Percentiles rank a stretch among this genome's conserved stretches.
These are phyloP conservation scores for Pelosia muscerda DNA, from an alignment of 2,888 invertebrate species.

Conservation along the genomic window DNA sequence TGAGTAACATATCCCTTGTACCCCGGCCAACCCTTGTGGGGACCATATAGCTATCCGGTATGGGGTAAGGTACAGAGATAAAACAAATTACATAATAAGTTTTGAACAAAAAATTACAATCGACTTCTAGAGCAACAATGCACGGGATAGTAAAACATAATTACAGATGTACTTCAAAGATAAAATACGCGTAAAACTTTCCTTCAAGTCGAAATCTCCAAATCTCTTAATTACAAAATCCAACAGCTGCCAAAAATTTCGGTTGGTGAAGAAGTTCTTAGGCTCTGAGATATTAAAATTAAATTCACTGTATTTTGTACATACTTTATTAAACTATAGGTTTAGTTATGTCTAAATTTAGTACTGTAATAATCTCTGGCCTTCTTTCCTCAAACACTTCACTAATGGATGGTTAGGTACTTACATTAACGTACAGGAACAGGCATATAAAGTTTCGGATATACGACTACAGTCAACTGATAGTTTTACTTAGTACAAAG, in stretches of 20 bases:
- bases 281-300: too few relatives aligned
- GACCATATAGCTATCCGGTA: too few relatives aligned
- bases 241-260: not conserved
- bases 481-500: not conserved
- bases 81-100: not conserved
- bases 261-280: not conserved
- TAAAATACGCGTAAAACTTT: too few relatives aligned
- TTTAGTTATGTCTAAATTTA: not conserved
- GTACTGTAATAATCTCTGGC: not conserved
- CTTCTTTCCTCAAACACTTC: not conserved
- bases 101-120: too few relatives aligned
- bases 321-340: not conserved
- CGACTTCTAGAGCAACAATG: too few relatives aligned
- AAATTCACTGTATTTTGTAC: not conserved
- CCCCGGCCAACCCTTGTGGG: too few relatives aligned
- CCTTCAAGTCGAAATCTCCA: too few relatives aligned
- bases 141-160: too few relatives aligned
- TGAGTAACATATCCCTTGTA: too few relatives aligned
- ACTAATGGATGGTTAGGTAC: not conserved
- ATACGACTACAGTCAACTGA: not conserved
- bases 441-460: not conserved
- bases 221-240: not conserved
- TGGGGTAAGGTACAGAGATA: too few relatives aligned
- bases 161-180: too few relatives aligned
- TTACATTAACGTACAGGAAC: slow-evolving; percentile 1